These are phyloP conservation scores for Drosophila kanapiae DNA, from an alignment of 1,140 invertebrate species.

Conservation along the genomic window DNA sequence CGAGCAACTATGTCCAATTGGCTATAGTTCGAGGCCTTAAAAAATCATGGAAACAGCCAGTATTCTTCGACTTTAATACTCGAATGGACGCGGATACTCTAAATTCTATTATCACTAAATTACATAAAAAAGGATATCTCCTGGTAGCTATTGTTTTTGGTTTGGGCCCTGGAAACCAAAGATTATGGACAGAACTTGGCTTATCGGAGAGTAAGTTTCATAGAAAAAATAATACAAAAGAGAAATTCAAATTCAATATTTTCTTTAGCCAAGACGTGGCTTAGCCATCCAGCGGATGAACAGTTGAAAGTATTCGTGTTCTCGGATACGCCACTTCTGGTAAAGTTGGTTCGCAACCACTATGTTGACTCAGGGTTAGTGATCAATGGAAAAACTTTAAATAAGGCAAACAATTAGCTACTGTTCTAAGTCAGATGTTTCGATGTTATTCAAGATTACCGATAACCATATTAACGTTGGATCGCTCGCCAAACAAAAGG, in stretches of 20 bases:
- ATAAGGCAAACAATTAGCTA: too few relatives aligned
- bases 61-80: constrained; percentile 19
- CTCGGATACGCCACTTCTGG: constrained; percentile 6
- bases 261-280: constrained; percentile 7
- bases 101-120: background rate
- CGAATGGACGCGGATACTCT: constrained; percentile 9
- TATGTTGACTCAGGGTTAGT: background rate
- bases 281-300: constrained; percentile 5
- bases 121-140: background rate
- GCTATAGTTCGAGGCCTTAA: constrained; percentile 34
- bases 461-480: background rate
- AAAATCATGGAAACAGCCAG: constrained; percentile 43
- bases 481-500: background rate
- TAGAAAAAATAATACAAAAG: background rate
- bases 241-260: background rate
- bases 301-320: constrained; percentile 16
- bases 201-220: constrained; percentile 15
- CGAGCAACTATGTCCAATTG: constrained; percentile 24
- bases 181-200: constrained; percentile 12
- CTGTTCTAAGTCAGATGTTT: too few relatives aligned
- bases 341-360: constrained; percentile 21
- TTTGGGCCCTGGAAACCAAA: constrained; percentile 11
- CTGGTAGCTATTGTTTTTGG: background rate
- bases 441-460: background rate
- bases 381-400: too few relatives aligned